Evolutionary conservation across 2,113 vertebrate genomes (phyloP).

Genomic region (Laticauda colubrina): DNA sequence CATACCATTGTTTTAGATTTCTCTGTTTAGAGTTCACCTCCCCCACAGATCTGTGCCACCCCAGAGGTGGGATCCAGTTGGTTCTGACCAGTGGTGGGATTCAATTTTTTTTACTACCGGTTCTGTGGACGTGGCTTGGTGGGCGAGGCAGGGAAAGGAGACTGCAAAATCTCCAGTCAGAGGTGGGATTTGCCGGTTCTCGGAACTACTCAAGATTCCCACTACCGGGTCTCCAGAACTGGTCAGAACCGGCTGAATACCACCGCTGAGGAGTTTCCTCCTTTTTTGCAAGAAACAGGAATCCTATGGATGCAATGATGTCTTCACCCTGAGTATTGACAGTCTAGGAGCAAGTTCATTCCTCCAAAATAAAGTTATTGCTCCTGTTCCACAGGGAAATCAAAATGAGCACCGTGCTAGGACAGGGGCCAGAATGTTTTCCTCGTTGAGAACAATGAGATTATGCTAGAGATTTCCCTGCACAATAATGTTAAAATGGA

Average conservation of each 20-base stretch:
- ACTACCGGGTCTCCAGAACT: too few species aligned
- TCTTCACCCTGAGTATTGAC: background rate
- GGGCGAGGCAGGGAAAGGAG: too few species aligned
- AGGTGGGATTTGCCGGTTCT: too few species aligned
- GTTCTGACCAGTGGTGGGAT: too few species aligned
- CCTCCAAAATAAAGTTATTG: slow-evolving; percentile 47
- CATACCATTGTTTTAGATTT: background rate
- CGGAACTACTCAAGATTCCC: too few species aligned
- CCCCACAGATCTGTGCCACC: background rate
- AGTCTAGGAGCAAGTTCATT: slow-evolving; percentile 45
- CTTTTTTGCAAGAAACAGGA: slow-evolving; percentile 9
- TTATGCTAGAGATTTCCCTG: slow-evolving; percentile 64
- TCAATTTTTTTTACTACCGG: too few species aligned
- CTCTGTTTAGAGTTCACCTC: background rate
- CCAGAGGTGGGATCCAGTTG: too few species aligned
- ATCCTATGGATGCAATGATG: slow-evolving; percentile 13
- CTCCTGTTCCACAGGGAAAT: slow-evolving; percentile 38
- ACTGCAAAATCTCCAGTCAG: too few species aligned
- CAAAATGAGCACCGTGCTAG: slow-evolving; percentile 61
- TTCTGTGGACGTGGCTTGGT: too few species aligned
- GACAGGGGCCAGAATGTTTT: slow-evolving; percentile 58
- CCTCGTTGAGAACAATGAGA: slow-evolving; percentile 59
- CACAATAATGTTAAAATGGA: slow-evolving; percentile 57
- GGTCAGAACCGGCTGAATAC: too few species aligned
- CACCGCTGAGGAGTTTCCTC: background rate